Base-by-base conservation (phyloP, 2,888 invertebrate genomes). In the Caenorhabditis afra region DNA sequence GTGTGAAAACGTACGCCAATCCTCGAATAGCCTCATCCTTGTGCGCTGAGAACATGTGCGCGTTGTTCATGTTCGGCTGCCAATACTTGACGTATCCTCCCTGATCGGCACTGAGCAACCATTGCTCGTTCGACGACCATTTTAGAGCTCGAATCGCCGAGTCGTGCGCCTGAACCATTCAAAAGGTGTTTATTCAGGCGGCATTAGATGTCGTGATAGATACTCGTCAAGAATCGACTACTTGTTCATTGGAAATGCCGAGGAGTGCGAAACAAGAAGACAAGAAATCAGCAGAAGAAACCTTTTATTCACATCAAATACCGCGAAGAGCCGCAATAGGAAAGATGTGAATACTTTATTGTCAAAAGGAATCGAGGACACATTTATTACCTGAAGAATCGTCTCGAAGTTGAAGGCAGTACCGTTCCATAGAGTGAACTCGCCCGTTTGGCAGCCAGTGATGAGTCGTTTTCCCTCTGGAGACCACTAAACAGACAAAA, bases 11-110 rank as follows among this genome's bases (percentile, higher is more conserved):
- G 57, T 94, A 96, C 95, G 95, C 95, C 93, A 99, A 95, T 92
- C 97, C 97, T 92, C 99, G 94, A 88, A 99, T 95, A 85, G 99
- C 96, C 93, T 99, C 99, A 64, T 89, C 88, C 94, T 99, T 98
- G 92, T 99, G 99, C 71, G 98, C 99, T 92, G 98, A 98, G 93
- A 96, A 99, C 97, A 99, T 98, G 93, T 99, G 98, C 74, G 99
- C 99, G 93, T 99, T 99, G 93, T 99, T 99, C 99, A 99, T 99
- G 92, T 99, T 99, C 88, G 97, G 96, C 93, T 99, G 99, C 99
- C 99, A 99, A 92, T 99, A 99, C 91, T 99, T 99, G 84, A 99
- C 96, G 57, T 79, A 86, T 47, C 86, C 86, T 41, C 81, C 82
- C 22, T 98, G 97, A 92, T 99, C 99, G 22, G 96, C 99, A 0